These are phyloP conservation scores for Leptobrachium leishanense DNA, from an alignment of 2,113 vertebrate species.

Conservation along the genomic window DNA sequence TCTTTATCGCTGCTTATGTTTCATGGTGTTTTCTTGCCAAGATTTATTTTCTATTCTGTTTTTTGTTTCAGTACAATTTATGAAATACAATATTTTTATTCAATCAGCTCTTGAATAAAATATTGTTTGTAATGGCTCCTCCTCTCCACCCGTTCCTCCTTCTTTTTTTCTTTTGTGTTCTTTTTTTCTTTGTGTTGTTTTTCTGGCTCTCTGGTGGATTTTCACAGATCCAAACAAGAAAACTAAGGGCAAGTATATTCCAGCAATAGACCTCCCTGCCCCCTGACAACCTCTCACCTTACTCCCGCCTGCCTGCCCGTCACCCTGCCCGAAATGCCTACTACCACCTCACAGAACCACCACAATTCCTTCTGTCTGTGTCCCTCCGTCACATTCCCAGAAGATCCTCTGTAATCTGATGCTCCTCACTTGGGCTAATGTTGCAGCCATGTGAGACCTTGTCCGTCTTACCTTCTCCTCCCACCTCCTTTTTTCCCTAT, in stretches of 20 bases:
- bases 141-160: slow-evolving; percentile 86
- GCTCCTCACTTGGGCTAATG: slow-evolving; percentile 5
- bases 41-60: slow-evolving; percentile 60
- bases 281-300: slow-evolving; percentile 66
- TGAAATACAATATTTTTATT: slow-evolving; percentile 99
- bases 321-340: slow-evolving; percentile 72
- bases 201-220: slow-evolving; percentile 99
- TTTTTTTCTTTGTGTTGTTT: slow-evolving; percentile 95
- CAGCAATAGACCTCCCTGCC: slow-evolving; percentile 74
- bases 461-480: slow-evolving; percentile 53
- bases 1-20: slow-evolving; percentile 54
- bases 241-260: slow-evolving; percentile 98
- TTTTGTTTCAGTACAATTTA: slow-evolving; percentile 86
- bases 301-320: slow-evolving; percentile 68
- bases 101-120: slow-evolving; percentile 99
- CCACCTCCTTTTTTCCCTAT: slow-evolving; percentile 51
- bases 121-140: slow-evolving; percentile 98
- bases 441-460: slow-evolving; percentile 35
- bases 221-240: slow-evolving; percentile 90
- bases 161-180: slow-evolving; percentile 91
- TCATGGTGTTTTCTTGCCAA: slow-evolving; percentile 74
- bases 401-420: slow-evolving; percentile 56
- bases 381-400: slow-evolving; percentile 53
- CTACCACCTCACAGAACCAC: slow-evolving; percentile 67
- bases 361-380: slow-evolving; percentile 54